These are phyloP conservation scores for Eretmochelys imbricata DNA, from an alignment of 2,113 vertebrate species.

Conservation along the genomic window DNA sequence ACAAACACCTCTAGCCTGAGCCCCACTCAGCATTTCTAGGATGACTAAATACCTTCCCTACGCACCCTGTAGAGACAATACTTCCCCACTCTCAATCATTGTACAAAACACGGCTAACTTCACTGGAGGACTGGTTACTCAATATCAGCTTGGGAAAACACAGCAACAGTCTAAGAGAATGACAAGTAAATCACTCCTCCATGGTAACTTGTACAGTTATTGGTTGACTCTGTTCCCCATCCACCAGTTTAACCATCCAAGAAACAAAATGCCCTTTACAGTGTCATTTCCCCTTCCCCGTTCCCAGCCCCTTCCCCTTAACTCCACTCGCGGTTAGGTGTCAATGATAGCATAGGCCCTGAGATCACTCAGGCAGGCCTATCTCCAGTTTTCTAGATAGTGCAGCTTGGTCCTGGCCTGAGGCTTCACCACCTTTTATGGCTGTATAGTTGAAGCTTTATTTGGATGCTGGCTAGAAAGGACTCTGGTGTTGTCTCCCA, in stretches of 20 bases:
- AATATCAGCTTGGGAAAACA: background rate
- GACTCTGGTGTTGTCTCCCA: too few species aligned
- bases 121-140: background rate
- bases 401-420: background rate
- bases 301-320: too few species aligned
- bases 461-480: background rate
- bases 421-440: background rate
- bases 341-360: too few species aligned
- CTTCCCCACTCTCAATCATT: background rate
- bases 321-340: background rate
- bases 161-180: background rate
- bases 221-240: background rate
- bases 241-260: background rate
- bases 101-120: background rate
- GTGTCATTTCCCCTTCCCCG: too few species aligned
- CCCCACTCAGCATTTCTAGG: background rate
- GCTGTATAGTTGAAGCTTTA: background rate
- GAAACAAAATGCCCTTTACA: background rate
- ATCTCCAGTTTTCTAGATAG: background rate
- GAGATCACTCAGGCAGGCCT: background rate
- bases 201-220: accelerated
- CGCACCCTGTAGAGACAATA: background rate
- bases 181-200: background rate
- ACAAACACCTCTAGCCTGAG: background rate
- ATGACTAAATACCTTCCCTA: background rate